These are phyloP conservation scores for Xestobium rufovillosum DNA, from an alignment of 2,888 invertebrate species.

Conservation along the genomic window DNA sequence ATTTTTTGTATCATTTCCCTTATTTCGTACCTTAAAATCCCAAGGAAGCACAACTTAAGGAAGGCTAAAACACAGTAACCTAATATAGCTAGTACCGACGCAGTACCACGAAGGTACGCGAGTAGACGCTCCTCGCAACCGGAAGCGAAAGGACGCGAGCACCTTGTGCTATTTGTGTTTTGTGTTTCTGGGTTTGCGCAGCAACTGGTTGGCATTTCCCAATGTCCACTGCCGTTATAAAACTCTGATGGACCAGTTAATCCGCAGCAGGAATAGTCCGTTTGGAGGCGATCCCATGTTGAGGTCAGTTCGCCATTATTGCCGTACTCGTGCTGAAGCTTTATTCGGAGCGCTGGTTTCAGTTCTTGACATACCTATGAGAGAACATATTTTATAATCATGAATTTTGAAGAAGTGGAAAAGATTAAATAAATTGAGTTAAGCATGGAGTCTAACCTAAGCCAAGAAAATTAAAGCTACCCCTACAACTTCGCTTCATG, in stretches of 20 bases:
- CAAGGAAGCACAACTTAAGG: conserved; percentile 81
- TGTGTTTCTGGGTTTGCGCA: conserved; percentile 35
- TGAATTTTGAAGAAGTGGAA: no score
- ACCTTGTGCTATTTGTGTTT: conserved; percentile 28
- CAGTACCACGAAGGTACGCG: conserved; percentile 69
- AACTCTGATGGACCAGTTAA: conserved; percentile 49
- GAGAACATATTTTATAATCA: no score
- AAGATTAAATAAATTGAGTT: no score
- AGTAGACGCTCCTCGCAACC: conserved; percentile 70
- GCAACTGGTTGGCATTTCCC: conserved; percentile 36
- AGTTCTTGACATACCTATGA: conserved; percentile 61
- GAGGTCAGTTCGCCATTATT: conserved; percentile 64
- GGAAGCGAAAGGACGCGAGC: conserved; percentile 39
- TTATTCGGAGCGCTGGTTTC: conserved; percentile 52
- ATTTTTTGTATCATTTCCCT: conserved; percentile 90
- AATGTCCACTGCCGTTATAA: conserved; percentile 34
- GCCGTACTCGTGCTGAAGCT: conserved; percentile 63
- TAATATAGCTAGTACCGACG: conserved; percentile 67
- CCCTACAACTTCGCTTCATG: no score
- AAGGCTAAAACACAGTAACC: conserved; percentile 86
- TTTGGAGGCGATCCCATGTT: conserved; percentile 71
- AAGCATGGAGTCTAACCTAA: no score
- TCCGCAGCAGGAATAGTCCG: conserved; percentile 72
- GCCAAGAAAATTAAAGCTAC: no score
- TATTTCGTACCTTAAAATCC: conserved; percentile 78